Evolutionary conservation across 53 echinoderm and acorn worm genomes (phyloP), one percentile per base, ranked within the genome.

Genomic region (Temnopleurus reevesii): DNA sequence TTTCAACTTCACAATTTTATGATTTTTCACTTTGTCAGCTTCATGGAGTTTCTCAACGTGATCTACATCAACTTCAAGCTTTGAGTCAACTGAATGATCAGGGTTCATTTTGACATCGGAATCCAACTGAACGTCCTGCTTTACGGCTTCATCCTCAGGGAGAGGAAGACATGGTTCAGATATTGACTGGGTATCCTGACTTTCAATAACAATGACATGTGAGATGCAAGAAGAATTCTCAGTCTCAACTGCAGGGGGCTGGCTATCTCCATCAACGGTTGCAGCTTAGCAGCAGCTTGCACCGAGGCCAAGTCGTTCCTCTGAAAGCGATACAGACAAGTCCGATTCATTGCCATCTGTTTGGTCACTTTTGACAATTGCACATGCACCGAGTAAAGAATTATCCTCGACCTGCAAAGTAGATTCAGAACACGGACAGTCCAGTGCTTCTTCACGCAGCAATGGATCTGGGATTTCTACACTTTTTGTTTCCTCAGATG

Each of bases 381-480:
- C 85, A 85, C 85, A 85, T 59, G 85, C 85, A 21, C 60, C 85
- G 24, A 85, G 59, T 29, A 85, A 41, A 46, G 45, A 44, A 12
- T 59, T 60, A 44, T 61, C 61, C 21, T 83, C 57, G 10, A 36
- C 36, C 55, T 83, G 83, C 23, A 38, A 35, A 36, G 55, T 55
- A 27, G 83, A 53, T n/a, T 82, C 56, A n/a, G 55, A 53, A n/a
- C 35, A 21, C 5, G 18, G 38, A 43, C 60, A 59, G 5, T 38
- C 46, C 13, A 44, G n/a, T 59, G 60, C 28, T 1, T 34, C 24
- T 55, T 36, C 21, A 8, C 31, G 36, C 47, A 36, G 35, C 12
- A 19, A 35, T 6, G 35, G 33, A 17, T 21, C 9, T 56, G 33
- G 1, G 19, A 21, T 23, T 45, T 25, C 41, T 26, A 60, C 59